Evolutionary conservation across 2,797 vertebrate species (phyloP).

Genomic region (Chloroceryle amazona): DNA sequence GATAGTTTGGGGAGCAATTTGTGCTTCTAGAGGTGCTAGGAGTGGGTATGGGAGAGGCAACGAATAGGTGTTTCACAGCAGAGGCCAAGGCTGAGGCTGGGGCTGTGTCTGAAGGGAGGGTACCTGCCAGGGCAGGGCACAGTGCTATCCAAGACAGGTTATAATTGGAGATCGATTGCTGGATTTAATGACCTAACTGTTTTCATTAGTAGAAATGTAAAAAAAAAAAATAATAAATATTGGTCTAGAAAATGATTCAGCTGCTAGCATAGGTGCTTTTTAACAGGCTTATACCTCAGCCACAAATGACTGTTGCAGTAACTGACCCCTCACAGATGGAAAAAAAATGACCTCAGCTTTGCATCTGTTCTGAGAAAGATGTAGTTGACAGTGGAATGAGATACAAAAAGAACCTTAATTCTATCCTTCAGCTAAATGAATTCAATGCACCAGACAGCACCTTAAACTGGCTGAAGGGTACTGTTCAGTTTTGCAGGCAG

Average conservation of each 20-base stretch:
- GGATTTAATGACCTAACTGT: slow-evolving; percentile 10
- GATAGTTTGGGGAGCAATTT: background rate
- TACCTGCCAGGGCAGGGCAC: background rate
- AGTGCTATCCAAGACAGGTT: background rate
- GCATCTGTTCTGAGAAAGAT: slow-evolving; percentile 27
- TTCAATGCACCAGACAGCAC: background rate
- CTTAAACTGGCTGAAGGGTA: slow-evolving; percentile 5
- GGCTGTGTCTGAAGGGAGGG: background rate
- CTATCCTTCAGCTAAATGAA: background rate
- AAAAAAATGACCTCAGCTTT: slow-evolving; percentile 5
- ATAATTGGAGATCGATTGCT: background rate
- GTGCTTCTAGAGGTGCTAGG: background rate
- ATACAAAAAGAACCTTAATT: slow-evolving; percentile 26
- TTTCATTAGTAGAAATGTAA: slow-evolving; percentile 15
- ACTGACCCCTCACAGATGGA: background rate
- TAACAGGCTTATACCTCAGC: slow-evolving; percentile 18
- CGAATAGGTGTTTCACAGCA: background rate
- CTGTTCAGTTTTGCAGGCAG: slow-evolving; percentile 2
- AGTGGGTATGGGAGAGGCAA: background rate
- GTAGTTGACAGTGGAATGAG: background rate
- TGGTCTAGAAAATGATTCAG: background rate
- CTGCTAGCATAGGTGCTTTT: slow-evolving; percentile 17
- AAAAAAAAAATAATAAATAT: slow-evolving; percentile 3
- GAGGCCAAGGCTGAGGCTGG: background rate
- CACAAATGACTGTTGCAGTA: background rate